Percentiles rank a stretch among this genome's conserved stretches.
Conservation (phyloP, 2,113 vertebrate genomes). For the Elaphurus davidianus region DNA sequence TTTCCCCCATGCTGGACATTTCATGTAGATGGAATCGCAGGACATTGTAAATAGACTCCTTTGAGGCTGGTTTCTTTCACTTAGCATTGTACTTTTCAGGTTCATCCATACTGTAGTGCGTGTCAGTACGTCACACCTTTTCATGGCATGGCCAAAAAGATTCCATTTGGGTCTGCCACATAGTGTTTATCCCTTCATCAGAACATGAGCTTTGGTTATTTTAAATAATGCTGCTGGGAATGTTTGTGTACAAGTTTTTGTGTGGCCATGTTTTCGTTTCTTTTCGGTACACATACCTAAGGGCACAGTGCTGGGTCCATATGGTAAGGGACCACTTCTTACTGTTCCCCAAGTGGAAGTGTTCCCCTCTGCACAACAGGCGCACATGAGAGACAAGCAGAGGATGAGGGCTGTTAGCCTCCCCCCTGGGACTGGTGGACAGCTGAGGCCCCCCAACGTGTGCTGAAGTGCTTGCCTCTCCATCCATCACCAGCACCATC, state of each 20-base stretch:
- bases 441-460: neutral
- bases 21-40: fast-evolving
- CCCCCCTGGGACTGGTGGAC: no score
- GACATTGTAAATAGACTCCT: neutral
- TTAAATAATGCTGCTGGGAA: neutral
- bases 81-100: neutral
- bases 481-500: fast-evolving
- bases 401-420: fast-evolving
- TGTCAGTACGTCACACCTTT: neutral
- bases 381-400: fast-evolving
- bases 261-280: neutral
- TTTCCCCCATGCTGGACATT: neutral
- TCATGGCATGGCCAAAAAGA: neutral
- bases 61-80: neutral
- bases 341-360: neutral
- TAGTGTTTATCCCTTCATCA: no score
- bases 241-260: fast-evolving
- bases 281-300: neutral
- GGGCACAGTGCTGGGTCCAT: neutral
- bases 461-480: fast-evolving
- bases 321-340: neutral
- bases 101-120: fast-evolving
- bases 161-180: fast-evolving
- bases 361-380: neutral
- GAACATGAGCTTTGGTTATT: neutral